Conservation (phyloP, 2,113 vertebrate species). For the Cynocephalus volans region DNA sequence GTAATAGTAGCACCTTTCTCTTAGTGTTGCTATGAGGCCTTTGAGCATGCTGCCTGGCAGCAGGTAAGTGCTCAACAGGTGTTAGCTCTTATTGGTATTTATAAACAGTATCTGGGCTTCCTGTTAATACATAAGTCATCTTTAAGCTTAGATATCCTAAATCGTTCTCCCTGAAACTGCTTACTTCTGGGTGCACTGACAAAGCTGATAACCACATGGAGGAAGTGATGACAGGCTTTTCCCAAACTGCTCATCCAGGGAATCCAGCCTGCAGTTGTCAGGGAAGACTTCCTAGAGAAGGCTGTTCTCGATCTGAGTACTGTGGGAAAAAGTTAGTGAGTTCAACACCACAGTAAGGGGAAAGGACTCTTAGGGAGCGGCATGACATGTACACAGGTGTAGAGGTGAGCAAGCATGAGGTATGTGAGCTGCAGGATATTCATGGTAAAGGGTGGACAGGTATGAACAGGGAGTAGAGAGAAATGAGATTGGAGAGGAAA, state of each 20-base stretch:
- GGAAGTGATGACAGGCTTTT: slow-evolving; percentile 19
- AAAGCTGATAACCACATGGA: slow-evolving; percentile 21
- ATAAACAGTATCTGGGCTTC: slow-evolving; percentile 35
- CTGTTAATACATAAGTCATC: neutral
- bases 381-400: neutral
- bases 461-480: neutral
- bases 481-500: slow-evolving; percentile 17
- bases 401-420: neutral
- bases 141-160: slow-evolving; percentile 40
- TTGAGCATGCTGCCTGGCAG: neutral
- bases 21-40: neutral
- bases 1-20: neutral
- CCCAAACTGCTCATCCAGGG: neutral
- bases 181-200: neutral
- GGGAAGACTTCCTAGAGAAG: neutral
- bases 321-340: neutral
- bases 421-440: neutral
- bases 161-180: neutral
- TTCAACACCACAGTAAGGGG: neutral
- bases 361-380: neutral
- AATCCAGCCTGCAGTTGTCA: slow-evolving; percentile 4
- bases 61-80: neutral
- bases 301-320: slow-evolving; percentile 28
- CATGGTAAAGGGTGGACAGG: neutral
- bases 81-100: neutral